Evolutionary conservation across 1,140 invertebrate genomes (phyloP).

Genomic region (Halictus rubicundus): DNA sequence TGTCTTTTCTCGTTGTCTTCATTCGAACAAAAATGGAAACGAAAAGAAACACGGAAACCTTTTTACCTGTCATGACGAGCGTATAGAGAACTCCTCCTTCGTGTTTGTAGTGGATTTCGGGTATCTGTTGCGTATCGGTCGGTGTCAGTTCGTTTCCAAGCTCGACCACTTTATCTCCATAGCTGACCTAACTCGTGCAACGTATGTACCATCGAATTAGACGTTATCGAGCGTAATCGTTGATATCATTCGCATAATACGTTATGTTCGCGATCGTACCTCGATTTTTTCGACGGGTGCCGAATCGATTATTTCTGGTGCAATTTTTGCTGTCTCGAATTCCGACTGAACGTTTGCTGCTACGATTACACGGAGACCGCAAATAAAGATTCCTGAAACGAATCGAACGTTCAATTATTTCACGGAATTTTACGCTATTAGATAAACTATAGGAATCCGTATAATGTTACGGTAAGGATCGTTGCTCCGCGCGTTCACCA

Average conservation of each 20-base stretch:
- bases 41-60: too few relatives aligned
- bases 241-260: neutral
- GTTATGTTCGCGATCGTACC: conserved; percentile 62
- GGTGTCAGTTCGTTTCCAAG: conserved; percentile 82
- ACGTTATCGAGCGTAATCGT: neutral
- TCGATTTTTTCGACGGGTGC: conserved; percentile 76
- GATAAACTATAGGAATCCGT: too few relatives aligned
- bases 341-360: conserved; percentile 68
- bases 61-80: conserved; percentile 82
- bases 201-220: neutral
- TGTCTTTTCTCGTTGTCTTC: too few relatives aligned
- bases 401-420: neutral
- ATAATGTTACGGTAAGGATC: neutral
- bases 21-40: too few relatives aligned
- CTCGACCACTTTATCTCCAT: conserved; percentile 75
- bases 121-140: conserved; percentile 74
- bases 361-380: conserved; percentile 48
- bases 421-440: too few relatives aligned
- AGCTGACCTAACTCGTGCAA: conserved; percentile 72
- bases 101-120: conserved; percentile 79
- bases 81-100: conserved; percentile 82
- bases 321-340: conserved; percentile 78
- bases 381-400: conserved; percentile 69
- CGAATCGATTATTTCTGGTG: conserved; percentile 79
- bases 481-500: neutral